Evolutionary conservation across 2,797 vertebrate genomes (phyloP), one percentile per base, ranked within the genome.

Genomic region (Urosaurus nigricauda): DNA sequence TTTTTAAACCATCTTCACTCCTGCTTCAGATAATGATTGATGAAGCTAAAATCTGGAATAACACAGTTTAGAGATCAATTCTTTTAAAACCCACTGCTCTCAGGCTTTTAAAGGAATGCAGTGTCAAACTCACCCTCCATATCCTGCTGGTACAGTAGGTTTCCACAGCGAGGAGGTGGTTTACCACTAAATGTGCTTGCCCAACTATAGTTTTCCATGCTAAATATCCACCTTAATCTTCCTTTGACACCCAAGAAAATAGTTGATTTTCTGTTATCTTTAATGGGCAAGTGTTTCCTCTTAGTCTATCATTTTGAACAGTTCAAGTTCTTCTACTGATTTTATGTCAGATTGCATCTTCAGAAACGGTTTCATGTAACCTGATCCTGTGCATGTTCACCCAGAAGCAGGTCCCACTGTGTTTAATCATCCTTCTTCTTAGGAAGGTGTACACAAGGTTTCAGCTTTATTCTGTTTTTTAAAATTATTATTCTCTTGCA

Each of bases 121-220:
- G 51, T 79, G 21, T 75, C 92, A 53, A 86, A 81, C 74, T 93
- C 75, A 71, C 56, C 94, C 89, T 63, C 63, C 8, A 16, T 60
- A 86, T 37, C 92, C 94, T 94, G 94, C 89, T 95, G 94, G 87
- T 88, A 94, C 85, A 94, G 37, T 93, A 92, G 90, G 86, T 94
- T 94, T 95, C 94, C 94, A 92, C 19, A 37, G 88, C 89, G 56
- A 93, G 90, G 89, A 91, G 84, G 79, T 86, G 81, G 83, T 93
- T 93, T 93, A 86, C 90, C 88, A 86, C 86, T 83, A 75, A 78
- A 93, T 85, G 71, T 88, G 75, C 90, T 91, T 87, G 88, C 73
- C 89, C 58, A 85, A 91, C 93, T 94, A 79, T 87, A 94, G 89
- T 94, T 92, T 51, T 95, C 89, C 84, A 90, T 85, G 77, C 90